Base-by-base conservation (phyloP, 2,113 vertebrate genomes). In the Oryzias curvinotus region DNA sequence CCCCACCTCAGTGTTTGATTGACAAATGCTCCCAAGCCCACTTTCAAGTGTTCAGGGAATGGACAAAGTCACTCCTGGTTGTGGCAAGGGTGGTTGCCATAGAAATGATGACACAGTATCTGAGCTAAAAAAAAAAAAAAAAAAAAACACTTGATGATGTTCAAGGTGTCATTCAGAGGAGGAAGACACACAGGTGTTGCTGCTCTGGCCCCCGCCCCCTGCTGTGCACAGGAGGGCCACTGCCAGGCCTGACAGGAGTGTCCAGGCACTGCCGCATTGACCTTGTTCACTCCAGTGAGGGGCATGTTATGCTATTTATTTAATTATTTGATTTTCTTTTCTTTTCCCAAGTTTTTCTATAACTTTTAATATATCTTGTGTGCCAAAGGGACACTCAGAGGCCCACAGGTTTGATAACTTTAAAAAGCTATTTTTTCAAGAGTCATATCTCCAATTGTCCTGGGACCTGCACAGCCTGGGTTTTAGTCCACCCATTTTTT, bases 371-470 rank as follows among this genome's bases (percentile, higher is more conserved):
- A 83, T 80, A 66, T 81, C 73, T 52, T 2, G 23, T 64, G 76
- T 2, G 36, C 71, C 69, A 50, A 56, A 5, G 84, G 78, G 82
- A 83, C 66, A 52, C 76, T 63, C 60, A 3, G 53, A 73, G 80
- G 82, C 84, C 78, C 86, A 73, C 25, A 62, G 85, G 80, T 85
- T 81, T 85, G 84, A 84, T 86, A 88, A 84, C 71, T 85, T 78
- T 82, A 84, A 84, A 86, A 65, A 48, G 48, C 59, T 78, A 73
- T 77, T 82, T 86, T 84, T 73, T 68, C 80, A 79, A 78, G 66
- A 70, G 71, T 75, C 69, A 85, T 87, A 84, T 85, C 73, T 81
- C 73, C 79, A 70, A 75, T 77, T 62, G 65, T 71, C 79, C 50
- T 62, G 85, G 79, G 83, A 88, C 75, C 65, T 3, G 5, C 49